A percentile compares a stretch with the other conserved stretches of the same genome.
Evolutionary conservation across 2,888 invertebrate species (phyloP).

Genomic region (Exephanes ischioxanthus): DNA sequence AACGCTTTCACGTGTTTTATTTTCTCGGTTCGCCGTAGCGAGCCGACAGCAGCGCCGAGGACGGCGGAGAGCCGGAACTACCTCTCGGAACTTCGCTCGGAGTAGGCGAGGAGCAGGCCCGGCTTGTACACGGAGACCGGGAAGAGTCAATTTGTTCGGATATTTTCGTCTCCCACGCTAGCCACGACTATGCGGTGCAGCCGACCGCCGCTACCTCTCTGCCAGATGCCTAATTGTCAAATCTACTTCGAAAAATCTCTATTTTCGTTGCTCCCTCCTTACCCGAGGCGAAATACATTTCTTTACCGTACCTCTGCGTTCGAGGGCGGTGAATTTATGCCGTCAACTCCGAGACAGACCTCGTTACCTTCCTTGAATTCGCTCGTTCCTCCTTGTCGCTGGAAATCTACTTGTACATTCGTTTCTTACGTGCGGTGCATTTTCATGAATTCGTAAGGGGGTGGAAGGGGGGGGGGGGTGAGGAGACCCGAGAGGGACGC

Average conservation of each 20-base stretch:
- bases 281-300: conserved; percentile 8
- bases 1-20: conserved; percentile 62
- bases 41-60: conserved; percentile 20
- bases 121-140: conserved; percentile 36
- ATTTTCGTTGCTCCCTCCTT: conserved; percentile 54
- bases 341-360: conserved; percentile 8
- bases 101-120: conserved; percentile 23
- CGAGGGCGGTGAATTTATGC: conserved; percentile 17
- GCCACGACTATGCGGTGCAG: conserved; percentile 29
- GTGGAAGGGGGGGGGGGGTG: not conserved
- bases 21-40: conserved; percentile 47
- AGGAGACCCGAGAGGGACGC: too few relatives aligned
- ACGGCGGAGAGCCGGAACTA: conserved; percentile 46
- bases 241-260: conserved; percentile 56
- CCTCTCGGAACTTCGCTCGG: conserved; percentile 61
- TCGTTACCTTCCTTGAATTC: conserved; percentile 37
- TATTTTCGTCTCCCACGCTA: conserved; percentile 75
- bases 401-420: conserved; percentile 17
- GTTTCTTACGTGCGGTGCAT: conserved; percentile 19
- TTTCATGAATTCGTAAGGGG: conserved; percentile 36
- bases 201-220: conserved; percentile 18
- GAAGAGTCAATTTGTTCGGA: conserved; percentile 77
- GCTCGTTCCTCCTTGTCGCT: conserved; percentile 14
- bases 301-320: not conserved
- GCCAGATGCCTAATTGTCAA: conserved; percentile 67